phyloP scores from a whole-genome alignment of 2,113 vertebrate species.

The Chaetura pelagica region DNA sequence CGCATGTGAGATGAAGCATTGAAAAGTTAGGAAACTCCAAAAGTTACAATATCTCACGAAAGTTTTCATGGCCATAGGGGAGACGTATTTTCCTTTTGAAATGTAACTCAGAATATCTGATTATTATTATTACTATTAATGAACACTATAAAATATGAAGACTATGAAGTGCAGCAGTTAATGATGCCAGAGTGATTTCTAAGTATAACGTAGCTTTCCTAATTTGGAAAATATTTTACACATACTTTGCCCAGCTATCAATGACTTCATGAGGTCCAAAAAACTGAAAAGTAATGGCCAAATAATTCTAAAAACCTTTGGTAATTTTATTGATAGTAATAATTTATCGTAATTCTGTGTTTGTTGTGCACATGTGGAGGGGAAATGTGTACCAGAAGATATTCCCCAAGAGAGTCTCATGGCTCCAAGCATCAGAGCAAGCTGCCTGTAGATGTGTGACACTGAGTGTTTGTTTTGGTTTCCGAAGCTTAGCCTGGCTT shows the following conservation, averaged over 20 bases:
- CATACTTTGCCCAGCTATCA: background rate
- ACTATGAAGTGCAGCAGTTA: background rate
- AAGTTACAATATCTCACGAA: background rate
- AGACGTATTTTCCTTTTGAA: background rate
- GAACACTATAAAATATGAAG: background rate
- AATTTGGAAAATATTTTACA: background rate
- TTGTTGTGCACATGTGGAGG: background rate
- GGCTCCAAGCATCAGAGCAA: background rate
- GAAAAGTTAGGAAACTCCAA: slow-evolving; percentile 11
- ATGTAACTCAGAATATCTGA: background rate
- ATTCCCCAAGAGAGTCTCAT: background rate
- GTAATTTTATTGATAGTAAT: background rate
- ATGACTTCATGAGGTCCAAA: background rate
- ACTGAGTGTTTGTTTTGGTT: background rate
- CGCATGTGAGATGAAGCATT: slow-evolving; percentile 12
- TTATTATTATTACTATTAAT: background rate
- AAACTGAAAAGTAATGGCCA: background rate
- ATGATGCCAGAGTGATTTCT: background rate
- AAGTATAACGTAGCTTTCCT: background rate
- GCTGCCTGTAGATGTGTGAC: background rate
- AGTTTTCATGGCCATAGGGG: background rate
- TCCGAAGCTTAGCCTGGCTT: background rate
- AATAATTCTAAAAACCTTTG: background rate
- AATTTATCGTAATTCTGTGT: background rate
- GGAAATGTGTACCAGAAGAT: background rate